A percentile compares a stretch with the other conserved stretches of the same genome.
Conservation (phyloP, 2,797 vertebrate species). For the Euphonia xanthogaster region DNA sequence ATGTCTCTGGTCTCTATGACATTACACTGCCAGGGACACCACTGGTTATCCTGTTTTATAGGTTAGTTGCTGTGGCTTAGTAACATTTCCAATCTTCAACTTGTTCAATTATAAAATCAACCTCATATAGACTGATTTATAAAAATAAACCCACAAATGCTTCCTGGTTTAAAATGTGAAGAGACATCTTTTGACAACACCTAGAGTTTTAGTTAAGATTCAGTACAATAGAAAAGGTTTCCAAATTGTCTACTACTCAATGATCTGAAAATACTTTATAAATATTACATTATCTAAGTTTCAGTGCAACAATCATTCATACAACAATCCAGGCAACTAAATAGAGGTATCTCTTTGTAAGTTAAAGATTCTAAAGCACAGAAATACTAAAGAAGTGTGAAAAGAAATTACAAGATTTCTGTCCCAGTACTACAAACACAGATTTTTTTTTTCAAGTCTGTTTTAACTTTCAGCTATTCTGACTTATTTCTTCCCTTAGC, state of each 20-base stretch:
- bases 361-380: background rate
- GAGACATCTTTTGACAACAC: background rate
- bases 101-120: background rate
- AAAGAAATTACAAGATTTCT: background rate
- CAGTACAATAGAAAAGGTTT: background rate
- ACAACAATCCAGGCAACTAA: background rate
- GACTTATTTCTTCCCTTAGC: background rate
- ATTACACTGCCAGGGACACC: background rate
- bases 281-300: slow-evolving; percentile 24
- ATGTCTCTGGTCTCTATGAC: background rate
- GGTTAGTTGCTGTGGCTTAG: background rate
- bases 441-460: background rate
- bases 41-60: background rate
- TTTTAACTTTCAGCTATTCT: background rate
- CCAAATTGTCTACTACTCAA: slow-evolving; percentile 38
- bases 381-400: background rate
- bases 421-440: background rate
- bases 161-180: background rate
- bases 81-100: background rate
- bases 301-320: background rate
- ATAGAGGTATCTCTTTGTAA: background rate
- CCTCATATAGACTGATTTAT: background rate
- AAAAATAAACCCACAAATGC: background rate
- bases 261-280: slow-evolving; percentile 38
- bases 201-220: slow-evolving; percentile 12